Evolutionary conservation across 2,888 invertebrate genomes (phyloP).

Genomic region (Malacosoma neustria): DNA sequence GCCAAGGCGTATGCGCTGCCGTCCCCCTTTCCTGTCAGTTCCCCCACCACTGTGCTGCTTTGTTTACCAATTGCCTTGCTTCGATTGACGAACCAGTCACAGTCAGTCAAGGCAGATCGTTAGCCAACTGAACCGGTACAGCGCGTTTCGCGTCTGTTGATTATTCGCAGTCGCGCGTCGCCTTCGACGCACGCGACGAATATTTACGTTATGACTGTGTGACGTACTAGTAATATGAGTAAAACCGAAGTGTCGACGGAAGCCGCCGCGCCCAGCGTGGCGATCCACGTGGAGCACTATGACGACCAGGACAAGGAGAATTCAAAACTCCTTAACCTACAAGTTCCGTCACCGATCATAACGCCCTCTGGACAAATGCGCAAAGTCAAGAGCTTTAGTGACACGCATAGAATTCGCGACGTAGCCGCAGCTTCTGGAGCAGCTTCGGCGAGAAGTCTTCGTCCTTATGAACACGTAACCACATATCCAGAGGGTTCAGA

Average conservation of each 20-base stretch:
- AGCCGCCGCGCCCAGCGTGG: conserved; percentile 58
- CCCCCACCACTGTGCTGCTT: conserved; percentile 57
- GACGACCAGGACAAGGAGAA: conserved; percentile 51
- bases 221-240: conserved; percentile 61
- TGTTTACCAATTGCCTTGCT: conserved; percentile 65
- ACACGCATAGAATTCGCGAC: conserved; percentile 65
- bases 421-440: conserved; percentile 58
- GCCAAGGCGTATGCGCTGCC: conserved; percentile 87
- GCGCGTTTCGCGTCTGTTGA: conserved; percentile 78
- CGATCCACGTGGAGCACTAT: conserved; percentile 59
- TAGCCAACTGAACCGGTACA: conserved; percentile 82
- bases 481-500: conserved; percentile 76
- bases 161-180: conserved; percentile 59
- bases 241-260: conserved; percentile 55
- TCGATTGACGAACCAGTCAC: conserved; percentile 66
- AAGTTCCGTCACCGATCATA: conserved; percentile 43
- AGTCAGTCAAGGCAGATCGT: conserved; percentile 56
- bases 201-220: conserved; percentile 63
- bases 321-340: conserved; percentile 51
- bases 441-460: conserved; percentile 60
- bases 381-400: conserved; percentile 69
- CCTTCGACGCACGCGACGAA: conserved; percentile 58
- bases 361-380: conserved; percentile 68
- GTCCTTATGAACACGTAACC: conserved; percentile 66
- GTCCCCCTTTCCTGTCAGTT: conserved; percentile 81